These are phyloP conservation scores for Rallus crepitans DNA, from an alignment of 2,797 vertebrate genomes.

Conservation along the genomic window DNA sequence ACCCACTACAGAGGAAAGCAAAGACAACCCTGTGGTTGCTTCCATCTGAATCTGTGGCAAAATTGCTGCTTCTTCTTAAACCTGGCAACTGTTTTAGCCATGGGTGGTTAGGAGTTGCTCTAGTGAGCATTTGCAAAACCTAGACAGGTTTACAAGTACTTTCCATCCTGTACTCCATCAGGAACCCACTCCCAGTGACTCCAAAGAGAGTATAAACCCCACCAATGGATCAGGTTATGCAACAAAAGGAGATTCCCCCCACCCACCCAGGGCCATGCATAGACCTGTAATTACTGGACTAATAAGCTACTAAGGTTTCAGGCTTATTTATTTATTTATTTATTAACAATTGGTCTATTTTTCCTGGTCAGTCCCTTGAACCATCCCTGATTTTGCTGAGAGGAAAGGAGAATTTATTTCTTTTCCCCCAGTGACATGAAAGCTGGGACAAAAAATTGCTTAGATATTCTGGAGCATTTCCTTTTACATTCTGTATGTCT, in stretches of 20 bases:
- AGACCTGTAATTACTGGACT: neutral
- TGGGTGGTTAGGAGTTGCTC: neutral
- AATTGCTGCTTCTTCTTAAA: neutral
- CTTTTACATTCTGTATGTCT: neutral
- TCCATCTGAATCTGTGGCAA: neutral
- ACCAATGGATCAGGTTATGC: fast-evolving
- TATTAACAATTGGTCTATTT: neutral
- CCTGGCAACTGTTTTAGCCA: neutral
- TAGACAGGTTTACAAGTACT: neutral
- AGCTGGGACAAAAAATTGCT: neutral
- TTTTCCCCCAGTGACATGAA: neutral
- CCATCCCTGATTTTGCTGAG: neutral
- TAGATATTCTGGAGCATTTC: neutral
- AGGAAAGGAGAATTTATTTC: neutral
- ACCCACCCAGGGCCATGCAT: neutral
- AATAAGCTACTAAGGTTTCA: neutral
- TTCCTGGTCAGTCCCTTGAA: neutral
- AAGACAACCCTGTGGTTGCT: neutral
- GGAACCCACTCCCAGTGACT: too few relatives aligned
- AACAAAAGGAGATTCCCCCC: neutral
- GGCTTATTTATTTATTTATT: neutral
- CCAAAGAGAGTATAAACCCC: neutral
- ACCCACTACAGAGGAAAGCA: neutral
- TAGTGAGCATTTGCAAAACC: neutral
- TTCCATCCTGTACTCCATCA: neutral